These are phyloP conservation scores for Columba livia DNA, from an alignment of 2,113 vertebrate genomes.

Conservation along the genomic window DNA sequence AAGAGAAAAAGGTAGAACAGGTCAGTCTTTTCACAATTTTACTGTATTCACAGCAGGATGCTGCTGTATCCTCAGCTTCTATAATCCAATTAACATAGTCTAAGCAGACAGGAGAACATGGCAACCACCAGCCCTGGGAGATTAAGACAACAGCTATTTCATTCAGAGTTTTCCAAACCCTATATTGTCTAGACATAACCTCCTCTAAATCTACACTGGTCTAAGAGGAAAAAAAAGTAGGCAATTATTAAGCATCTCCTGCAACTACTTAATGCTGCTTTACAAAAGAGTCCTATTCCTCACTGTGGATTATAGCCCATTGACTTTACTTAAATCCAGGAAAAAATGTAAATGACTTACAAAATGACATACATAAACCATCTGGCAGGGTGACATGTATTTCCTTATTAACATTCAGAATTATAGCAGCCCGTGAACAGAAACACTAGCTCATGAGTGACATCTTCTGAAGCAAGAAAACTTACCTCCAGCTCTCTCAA, in stretches of 20 bases:
- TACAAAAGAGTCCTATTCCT: background rate
- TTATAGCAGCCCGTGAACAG: background rate
- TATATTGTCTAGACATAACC: background rate
- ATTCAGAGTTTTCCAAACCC: background rate
- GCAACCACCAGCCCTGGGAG: background rate
- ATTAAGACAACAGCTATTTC: background rate
- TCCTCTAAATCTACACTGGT: background rate
- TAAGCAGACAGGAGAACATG: background rate
- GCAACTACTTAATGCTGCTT: background rate
- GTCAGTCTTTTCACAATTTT: background rate
- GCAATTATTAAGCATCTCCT: background rate
- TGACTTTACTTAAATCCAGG: background rate
- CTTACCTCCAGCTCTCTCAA: conserved; percentile 93
- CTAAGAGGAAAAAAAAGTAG: background rate
- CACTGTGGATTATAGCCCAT: background rate
- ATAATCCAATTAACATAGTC: background rate
- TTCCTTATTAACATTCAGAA: background rate
- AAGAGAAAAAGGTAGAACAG: background rate
- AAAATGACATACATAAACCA: background rate
- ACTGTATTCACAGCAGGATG: background rate
- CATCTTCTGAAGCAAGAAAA: background rate
- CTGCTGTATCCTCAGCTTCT: background rate
- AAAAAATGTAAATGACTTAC: background rate
- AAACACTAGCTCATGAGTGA: background rate
- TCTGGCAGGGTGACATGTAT: background rate